Base-by-base conservation (phyloP, 1,140 invertebrate species). In the Drosophila nigrodunni region DNA sequence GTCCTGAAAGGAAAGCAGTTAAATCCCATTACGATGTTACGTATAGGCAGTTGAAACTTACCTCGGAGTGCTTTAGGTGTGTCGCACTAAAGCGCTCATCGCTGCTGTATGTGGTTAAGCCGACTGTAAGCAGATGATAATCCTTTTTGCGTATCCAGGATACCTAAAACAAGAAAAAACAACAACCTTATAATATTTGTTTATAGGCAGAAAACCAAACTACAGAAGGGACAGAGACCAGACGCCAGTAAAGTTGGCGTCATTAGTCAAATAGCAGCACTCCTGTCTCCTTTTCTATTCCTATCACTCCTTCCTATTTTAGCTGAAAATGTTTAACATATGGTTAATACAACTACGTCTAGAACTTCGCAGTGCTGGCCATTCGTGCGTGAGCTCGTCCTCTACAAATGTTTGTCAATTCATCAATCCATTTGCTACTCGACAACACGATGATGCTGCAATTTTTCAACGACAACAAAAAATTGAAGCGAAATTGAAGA, bases 1-100 rank as follows among this genome's bases (percentile, higher is more conserved):
- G 92, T 97, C 97, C 94, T 96, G 93, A 4, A 49, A 58, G 9
- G 44, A 47, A 30, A 30, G 30, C 57, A 39, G 46, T 13, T n/a
- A 11, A 35, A 6, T 18, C 8, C 9, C 37, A n/a, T n/a, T 13
- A 72, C 74, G 75, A 61, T 66, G 68, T 88, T 73, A 83, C 83
- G 85, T 80, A 69, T 71, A 66, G 62, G 54, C 77, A 44, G 21
- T 11, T 15, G n/a, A n/a, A 13, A 46, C 88, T 93, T 94, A 96
- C 96, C 94, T 97, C 96, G 83, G 96, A 96, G 93, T 97, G 96
- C 82, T 97, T 96, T 82, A 96, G 94, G 93, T 97, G 96, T 80
- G 96, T 95, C 34, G 96, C 96, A 89, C 97, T 96, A 93, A 97
- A 98, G 71, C 97, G 94, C 87, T 96, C 96, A 91, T 97, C 97